Conservation (phyloP, 2,888 invertebrate species). For the Macrophya annulata region DNA sequence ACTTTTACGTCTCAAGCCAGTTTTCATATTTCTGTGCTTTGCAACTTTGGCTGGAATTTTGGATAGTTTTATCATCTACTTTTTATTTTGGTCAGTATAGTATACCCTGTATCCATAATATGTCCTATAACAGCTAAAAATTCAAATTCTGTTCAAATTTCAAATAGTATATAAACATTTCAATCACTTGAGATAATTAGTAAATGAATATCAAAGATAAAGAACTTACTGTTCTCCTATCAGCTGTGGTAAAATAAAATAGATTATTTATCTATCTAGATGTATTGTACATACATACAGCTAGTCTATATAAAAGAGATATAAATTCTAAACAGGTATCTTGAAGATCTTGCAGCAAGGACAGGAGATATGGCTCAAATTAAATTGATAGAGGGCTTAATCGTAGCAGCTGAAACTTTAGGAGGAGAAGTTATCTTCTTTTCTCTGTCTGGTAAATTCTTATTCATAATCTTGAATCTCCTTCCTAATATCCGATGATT, state of each 20-base stretch:
- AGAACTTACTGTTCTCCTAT: background rate
- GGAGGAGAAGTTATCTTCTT: conserved; percentile 91
- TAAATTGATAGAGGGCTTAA: conserved; percentile 90
- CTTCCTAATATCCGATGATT: background rate
- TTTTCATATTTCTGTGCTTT: conserved; percentile 87
- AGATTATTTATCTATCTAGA: conserved; percentile 9
- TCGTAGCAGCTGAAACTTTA: conserved; percentile 90
- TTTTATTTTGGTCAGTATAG: conserved; percentile 87
- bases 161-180: conserved; percentile 5
- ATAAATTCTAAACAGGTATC: conserved; percentile 81
- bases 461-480: background rate
- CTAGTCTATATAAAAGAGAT: background rate
- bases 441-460: conserved; percentile 83
- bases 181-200: background rate
- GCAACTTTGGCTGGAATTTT: conserved; percentile 89
- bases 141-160: background rate
- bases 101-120: conserved; percentile 6
- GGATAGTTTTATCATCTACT: conserved; percentile 91
- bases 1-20: conserved; percentile 84
- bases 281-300: conserved; percentile 62
- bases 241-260: background rate
- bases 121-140: background rate
- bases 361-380: conserved; percentile 85
- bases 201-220: background rate
- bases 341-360: conserved; percentile 87